Base-by-base conservation (phyloP, 2,113 vertebrate genomes). In the Actinemys pallida region DNA sequence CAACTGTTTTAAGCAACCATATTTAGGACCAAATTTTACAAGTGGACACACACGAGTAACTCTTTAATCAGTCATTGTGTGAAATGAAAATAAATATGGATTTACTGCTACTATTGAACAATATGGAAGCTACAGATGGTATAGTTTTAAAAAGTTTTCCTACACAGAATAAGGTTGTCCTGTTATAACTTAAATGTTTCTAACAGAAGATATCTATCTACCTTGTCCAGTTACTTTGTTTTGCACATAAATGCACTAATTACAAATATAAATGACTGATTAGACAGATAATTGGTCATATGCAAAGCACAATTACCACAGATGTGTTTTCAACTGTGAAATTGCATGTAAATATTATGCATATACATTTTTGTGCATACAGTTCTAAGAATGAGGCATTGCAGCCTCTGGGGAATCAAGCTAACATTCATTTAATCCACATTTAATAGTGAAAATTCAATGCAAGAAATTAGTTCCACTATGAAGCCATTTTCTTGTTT, bases 201-300 rank as follows among this genome's bases (percentile, higher is more conserved):
- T 22, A 45, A 14, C 13, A 78, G 17, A 78, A 16, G 42, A 47
- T 27, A 78, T 25, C 22, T 27, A 78, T 8, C 75, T 25, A 24
- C 25, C 45, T 78, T 45, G 22, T 25, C 39, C 75, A 45, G 22
- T 47, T 78, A 39, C 24, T 27, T 45, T 78, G 24, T 27, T 78
- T 27, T 9, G 80, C 69, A 50, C 13, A 10, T 4, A 72, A 0
- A 1, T 42, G 31, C 12, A 50, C 0, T 0, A 69, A 65, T 31
- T 50, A 75, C 27, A 87, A 90, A 88, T 57, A 50, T 57, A 94
- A 89, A 16, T 2, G 81, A 53, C 29, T 50, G 8, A 35, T 75
- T 47, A 86, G 54, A 83, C 88, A 81, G 31, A 8, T 81, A 92
- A 89, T 11, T 24, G 39, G 59, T 86, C 11, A 27, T 17, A 92